Conservation (phyloP, 2,113 vertebrate species). For the Lipotes vexillifer region DNA sequence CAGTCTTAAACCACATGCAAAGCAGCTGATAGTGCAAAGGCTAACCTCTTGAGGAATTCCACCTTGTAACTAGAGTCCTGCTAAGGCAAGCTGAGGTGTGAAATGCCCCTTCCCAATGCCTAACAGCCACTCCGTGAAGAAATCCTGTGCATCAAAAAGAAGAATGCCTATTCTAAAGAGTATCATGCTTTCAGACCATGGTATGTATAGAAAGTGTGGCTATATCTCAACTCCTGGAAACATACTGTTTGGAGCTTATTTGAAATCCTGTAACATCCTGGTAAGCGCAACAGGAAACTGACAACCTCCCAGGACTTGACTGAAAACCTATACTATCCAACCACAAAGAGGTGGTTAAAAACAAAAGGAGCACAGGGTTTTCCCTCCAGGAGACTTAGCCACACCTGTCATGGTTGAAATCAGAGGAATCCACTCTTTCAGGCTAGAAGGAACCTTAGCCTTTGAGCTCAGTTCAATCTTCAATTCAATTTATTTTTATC, state of each 20-base stretch:
- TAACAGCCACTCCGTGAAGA: background rate
- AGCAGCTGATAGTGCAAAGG: background rate
- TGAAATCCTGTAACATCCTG: constrained; percentile 57
- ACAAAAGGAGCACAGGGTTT: constrained; percentile 14
- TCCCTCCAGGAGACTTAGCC: constrained; percentile 16
- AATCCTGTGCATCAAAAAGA: background rate
- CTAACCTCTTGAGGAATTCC: background rate
- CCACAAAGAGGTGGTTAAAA: constrained; percentile 40
- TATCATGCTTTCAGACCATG: background rate
- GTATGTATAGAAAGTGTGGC: background rate
- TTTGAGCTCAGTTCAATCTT: constrained; percentile 19
- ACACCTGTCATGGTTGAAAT: constrained; percentile 32
- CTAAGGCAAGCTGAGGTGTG: background rate
- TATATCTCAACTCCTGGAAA: constrained; percentile 8
- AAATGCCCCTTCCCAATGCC: background rate
- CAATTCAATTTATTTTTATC: constrained; percentile 8
- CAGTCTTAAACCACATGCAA: background rate
- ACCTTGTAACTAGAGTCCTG: background rate
- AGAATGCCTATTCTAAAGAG: background rate
- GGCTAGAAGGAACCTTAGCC: background rate
- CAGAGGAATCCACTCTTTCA: constrained; percentile 14
- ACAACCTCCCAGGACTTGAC: constrained; percentile 35
- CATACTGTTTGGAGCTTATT: constrained; percentile 7
- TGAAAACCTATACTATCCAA: constrained; percentile 44
- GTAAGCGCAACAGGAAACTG: constrained; percentile 46